A percentile compares a stretch with the other conserved stretches of the same genome.
These are phyloP conservation scores for Melinaea marsaeus DNA, from an alignment of 2,888 invertebrate genomes.

Conservation along the genomic window DNA sequence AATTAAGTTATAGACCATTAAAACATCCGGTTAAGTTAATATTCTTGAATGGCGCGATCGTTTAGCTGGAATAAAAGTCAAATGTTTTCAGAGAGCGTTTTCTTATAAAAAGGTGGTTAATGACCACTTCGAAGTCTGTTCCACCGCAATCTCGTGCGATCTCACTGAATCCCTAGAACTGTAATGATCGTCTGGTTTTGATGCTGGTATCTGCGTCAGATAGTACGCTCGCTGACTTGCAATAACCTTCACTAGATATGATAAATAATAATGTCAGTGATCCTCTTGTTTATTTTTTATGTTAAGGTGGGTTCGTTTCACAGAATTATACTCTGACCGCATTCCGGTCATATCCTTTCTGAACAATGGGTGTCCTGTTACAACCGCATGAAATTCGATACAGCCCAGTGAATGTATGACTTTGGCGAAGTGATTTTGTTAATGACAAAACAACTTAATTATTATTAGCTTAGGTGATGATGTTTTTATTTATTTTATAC, in stretches of 20 bases:
- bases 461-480: conserved; percentile 12
- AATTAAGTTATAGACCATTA: conserved; percentile 20
- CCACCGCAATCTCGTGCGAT: conserved; percentile 12
- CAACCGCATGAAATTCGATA: conserved; percentile 40
- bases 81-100: conserved; percentile 10
- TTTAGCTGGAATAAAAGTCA: conserved; percentile 10
- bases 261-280: background rate
- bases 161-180: conserved; percentile 21
- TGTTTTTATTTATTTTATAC: too few species aligned
- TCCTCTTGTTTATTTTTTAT: conserved; percentile 17
- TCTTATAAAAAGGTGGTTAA: conserved; percentile 23
- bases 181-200: conserved; percentile 28
- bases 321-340: conserved; percentile 38
- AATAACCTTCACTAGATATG: background rate
- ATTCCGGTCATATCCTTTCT: conserved; percentile 39
- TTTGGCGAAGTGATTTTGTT: conserved; percentile 28
- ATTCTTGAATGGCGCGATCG: background rate
- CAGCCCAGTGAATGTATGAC: conserved; percentile 21
- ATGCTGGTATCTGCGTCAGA: conserved; percentile 24
- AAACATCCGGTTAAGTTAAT: conserved; percentile 8
- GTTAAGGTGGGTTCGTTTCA: conserved; percentile 29
- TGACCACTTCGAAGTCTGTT: conserved; percentile 20
- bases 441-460: conserved; percentile 26
- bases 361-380: conserved; percentile 30
- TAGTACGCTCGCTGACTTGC: conserved; percentile 15